Evolutionary conservation across 2,797 vertebrate genomes (phyloP), one percentile per base, ranked within the genome.

Genomic region (Gymnocypris eckloni): DNA sequence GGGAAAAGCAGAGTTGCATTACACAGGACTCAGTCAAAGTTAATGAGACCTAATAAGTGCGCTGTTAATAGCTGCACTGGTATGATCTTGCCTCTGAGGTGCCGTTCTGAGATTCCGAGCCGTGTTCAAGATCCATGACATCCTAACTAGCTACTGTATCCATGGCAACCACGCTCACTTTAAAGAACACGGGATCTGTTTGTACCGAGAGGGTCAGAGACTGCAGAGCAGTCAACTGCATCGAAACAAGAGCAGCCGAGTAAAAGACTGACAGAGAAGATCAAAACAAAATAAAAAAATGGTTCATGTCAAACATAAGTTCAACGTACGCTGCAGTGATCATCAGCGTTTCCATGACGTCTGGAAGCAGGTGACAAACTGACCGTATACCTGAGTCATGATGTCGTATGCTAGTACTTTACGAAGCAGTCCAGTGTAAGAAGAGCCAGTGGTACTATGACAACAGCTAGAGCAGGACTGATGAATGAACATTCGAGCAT

Each of bases 271-370:
- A 69, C 13, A 25, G 15, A 82, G n/a, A 20, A 52, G 41, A 41
- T 4, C 22, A 78, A 28, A 87, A 13, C 22, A 50, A 33, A 33
- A 33, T 33, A 33, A 33, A 33, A 33, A 33, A 33, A 33, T 33
- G 33, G 33, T 33, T 84, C 9, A 54, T 79, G 66, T 82, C 73
- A 73, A n/a, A 59, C 61, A 82, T 77, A 37, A 15, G 33, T 43
- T 70, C 70, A 39, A 76, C 41, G 48, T 61, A 73, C n/a, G n/a
- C 72, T 71, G 66, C 83, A 56, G 25, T 70, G 33, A 81, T 78
- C 52, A 85, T 79, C 82, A 80, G 37, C 69, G 85, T 86, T 90
- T 86, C 89, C 86, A 73, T 90, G 88, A 91, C 87, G 90, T 88
- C 83, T 90, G 83, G 83, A 84, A 77, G 80, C 87, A 85, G 85